phyloP scores from a whole-genome alignment of 2,113 vertebrate genomes.

The Miniopterus natalensis region DNA sequence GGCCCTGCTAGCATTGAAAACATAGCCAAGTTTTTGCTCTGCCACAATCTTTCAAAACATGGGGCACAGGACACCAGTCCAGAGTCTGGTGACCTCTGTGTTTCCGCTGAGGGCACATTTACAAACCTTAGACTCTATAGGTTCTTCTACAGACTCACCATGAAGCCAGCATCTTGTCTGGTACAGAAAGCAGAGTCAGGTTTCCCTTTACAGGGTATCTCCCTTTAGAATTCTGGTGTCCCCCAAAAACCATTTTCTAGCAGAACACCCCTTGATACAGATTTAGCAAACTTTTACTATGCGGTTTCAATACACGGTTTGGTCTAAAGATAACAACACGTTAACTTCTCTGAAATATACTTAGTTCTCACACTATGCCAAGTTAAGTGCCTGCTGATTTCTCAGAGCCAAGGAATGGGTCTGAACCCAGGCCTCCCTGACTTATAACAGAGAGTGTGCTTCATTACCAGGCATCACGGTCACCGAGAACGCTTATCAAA shows the following conservation, averaged over 20 bases:
- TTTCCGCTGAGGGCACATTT: background rate
- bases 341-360: background rate
- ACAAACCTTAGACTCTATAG: background rate
- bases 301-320: background rate
- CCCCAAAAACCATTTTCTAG: conserved; percentile 41
- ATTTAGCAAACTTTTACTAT: background rate
- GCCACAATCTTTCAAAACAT: background rate
- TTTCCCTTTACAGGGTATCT: background rate
- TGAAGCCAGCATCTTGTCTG: background rate
- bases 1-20: background rate
- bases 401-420: background rate
- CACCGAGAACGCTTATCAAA: background rate
- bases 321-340: background rate
- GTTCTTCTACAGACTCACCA: background rate
- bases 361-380: background rate
- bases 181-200: background rate
- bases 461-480: background rate
- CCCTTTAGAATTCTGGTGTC: background rate
- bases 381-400: background rate
- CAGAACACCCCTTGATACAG: background rate
- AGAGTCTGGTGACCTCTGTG: background rate
- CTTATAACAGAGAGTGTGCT: background rate
- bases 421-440: background rate
- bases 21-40: background rate
- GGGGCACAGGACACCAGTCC: background rate